Percentiles rank a stretch among this genome's conserved stretches.
Evolutionary conservation across 2,113 vertebrate species (phyloP).

Genomic region (Mirza zaza): DNA sequence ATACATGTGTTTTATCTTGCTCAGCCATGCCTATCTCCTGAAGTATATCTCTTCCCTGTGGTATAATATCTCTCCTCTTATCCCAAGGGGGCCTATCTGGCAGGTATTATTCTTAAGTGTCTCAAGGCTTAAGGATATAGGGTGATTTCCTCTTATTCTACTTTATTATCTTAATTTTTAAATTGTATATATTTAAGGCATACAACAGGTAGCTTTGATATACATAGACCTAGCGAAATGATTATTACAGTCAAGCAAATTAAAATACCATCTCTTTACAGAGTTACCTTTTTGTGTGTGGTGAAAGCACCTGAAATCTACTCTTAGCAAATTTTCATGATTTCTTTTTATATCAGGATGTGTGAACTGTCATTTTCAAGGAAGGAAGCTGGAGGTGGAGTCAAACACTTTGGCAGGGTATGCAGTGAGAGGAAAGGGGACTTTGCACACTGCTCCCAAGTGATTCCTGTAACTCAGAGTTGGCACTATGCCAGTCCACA

Average conservation of each 20-base stretch:
- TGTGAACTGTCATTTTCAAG: background rate
- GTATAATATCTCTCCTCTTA: background rate
- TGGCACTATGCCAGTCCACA: background rate
- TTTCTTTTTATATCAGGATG: background rate
- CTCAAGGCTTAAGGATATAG: background rate
- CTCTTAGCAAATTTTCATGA: background rate
- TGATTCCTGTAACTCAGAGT: background rate
- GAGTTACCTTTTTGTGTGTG: background rate
- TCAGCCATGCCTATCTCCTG: background rate
- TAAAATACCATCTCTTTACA: background rate
- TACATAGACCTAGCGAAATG: background rate
- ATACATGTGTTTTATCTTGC: rapidly evolving
- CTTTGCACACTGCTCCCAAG: rapidly evolving
- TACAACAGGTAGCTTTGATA: background rate
- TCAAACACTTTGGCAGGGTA: background rate
- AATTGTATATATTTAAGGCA: background rate
- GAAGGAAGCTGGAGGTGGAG: background rate
- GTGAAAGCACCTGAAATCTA: background rate
- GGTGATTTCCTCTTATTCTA: background rate
- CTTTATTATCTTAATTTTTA: background rate
- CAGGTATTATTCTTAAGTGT: background rate
- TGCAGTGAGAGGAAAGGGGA: no score
- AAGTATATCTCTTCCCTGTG: background rate
- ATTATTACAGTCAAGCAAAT: background rate
- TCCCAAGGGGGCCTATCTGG: background rate